These are phyloP conservation scores for Onychomys torridus DNA, from an alignment of 2,797 vertebrate species.

Conservation along the genomic window DNA sequence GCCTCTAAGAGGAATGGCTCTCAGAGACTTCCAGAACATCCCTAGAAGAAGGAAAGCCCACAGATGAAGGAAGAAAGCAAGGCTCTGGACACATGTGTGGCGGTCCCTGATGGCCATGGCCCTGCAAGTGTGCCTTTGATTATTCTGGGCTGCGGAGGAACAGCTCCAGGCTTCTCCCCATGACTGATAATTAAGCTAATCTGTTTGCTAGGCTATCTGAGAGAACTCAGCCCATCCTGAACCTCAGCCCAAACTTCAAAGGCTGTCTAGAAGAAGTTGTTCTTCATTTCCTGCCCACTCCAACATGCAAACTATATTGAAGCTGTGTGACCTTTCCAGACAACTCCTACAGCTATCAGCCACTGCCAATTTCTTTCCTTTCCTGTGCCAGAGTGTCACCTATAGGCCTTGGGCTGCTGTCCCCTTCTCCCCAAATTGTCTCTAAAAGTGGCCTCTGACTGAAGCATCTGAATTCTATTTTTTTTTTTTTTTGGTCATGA, in stretches of 20 bases:
- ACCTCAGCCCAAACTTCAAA: constrained; percentile 40
- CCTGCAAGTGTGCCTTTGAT: background rate
- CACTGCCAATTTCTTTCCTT: background rate
- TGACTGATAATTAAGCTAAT: background rate
- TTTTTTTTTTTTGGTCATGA: background rate
- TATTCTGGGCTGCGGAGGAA: background rate
- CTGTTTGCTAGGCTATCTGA: background rate
- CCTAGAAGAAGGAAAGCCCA: background rate
- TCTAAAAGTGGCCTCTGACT: background rate
- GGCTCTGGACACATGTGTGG: background rate
- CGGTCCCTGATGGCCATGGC: background rate
- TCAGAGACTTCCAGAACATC: background rate
- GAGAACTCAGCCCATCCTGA: constrained; percentile 26
- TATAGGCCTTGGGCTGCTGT: background rate
- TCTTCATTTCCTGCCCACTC: constrained; percentile 7
- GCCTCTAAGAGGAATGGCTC: background rate
- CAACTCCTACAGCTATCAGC: background rate
- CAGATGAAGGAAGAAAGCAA: background rate
- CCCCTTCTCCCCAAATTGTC: background rate
- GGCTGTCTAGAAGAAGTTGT: constrained; percentile 3
- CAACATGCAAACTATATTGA: background rate
- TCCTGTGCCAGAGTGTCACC: background rate
- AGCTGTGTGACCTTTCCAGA: background rate
- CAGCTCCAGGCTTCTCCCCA: background rate
- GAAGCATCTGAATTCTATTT: background rate